A percentile compares a stretch with the other conserved stretches of the same genome.
Evolutionary conservation across 1,140 invertebrate genomes (phyloP).

Genomic region (Asobara japonica): DNA sequence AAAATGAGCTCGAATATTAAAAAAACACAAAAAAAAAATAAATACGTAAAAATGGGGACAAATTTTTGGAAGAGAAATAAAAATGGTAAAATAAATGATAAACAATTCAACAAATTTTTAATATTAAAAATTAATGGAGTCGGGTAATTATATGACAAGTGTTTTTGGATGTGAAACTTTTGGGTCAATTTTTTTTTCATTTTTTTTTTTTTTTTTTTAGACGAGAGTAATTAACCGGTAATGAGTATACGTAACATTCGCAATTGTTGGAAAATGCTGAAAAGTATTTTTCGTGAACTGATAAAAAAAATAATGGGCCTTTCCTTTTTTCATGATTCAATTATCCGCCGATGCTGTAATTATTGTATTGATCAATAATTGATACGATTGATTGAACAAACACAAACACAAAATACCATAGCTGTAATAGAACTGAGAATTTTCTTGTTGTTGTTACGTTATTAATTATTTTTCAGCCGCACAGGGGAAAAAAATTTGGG

Average conservation of each 20-base stretch:
- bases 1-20: conserved; percentile 4
- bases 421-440: background rate
- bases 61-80: conserved; percentile 1
- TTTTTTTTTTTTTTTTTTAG: background rate
- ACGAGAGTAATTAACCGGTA: conserved; percentile 8
- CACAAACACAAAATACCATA: background rate
- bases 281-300: background rate
- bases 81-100: background rate
- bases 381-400: background rate
- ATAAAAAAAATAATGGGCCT: background rate
- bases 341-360: background rate
- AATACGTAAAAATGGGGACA: conserved; percentile 11
- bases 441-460: conserved; percentile 3
- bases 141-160: background rate
- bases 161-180: background rate
- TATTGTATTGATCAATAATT: background rate
- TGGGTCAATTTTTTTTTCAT: background rate
- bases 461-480: no score
- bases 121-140: background rate
- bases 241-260: background rate
- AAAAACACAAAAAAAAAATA: background rate
- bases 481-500: no score
- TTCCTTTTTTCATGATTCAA: background rate
- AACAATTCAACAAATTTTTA: background rate
- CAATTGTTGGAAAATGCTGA: background rate